phyloP scores from a whole-genome alignment of 2,888 invertebrate genomes.

The Branchipolynoe longqiensis region DNA sequence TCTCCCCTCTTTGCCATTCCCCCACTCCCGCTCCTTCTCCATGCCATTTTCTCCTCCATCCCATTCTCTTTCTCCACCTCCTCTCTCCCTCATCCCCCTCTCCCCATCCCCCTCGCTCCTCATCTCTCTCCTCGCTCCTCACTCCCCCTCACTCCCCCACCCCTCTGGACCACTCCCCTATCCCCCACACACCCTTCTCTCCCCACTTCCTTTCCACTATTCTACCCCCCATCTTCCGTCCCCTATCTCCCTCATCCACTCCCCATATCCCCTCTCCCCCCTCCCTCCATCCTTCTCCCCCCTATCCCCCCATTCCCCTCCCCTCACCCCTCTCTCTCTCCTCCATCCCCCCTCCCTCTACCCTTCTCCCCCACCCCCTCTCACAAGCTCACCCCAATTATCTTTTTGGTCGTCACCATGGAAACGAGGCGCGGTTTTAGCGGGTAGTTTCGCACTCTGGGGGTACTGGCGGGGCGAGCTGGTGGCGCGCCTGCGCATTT shows the following conservation, averaged over 20 bases:
- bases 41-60: too few species aligned
- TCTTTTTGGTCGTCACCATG: not conserved
- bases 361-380: not conserved
- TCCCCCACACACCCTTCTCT: not conserved
- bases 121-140: not conserved
- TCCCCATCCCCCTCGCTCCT: not conserved
- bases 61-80: not conserved
- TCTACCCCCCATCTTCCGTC: too few species aligned
- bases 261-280: too few species aligned
- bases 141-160: not conserved
- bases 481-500: not conserved
- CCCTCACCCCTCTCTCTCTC: too few species aligned
- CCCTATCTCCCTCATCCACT: too few species aligned
- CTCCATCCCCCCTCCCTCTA: not conserved
- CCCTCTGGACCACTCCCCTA: not conserved
- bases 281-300: too few species aligned
- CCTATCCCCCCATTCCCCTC: too few species aligned
- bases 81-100: not conserved
- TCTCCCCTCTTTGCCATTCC: too few species aligned
- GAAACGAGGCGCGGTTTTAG: not conserved
- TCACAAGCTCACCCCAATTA: not conserved
- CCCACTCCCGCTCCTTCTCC: not conserved
- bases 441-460: not conserved
- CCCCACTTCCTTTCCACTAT: too few species aligned
- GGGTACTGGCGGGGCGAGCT: not conserved